These are phyloP conservation scores for Sinocyclocheilus anshuiensis DNA, from an alignment of 2,113 vertebrate species.

Conservation along the genomic window DNA sequence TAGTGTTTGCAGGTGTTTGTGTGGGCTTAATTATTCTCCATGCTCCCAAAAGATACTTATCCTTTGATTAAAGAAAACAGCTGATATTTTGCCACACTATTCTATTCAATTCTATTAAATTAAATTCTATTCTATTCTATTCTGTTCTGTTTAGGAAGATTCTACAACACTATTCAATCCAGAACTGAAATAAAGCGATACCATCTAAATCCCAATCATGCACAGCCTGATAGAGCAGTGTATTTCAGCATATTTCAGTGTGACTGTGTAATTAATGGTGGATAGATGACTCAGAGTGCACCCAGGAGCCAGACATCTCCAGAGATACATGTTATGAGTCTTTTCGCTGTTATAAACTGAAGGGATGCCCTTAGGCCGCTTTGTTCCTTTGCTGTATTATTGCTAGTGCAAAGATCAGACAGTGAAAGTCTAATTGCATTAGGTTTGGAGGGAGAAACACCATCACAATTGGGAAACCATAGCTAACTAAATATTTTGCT, in stretches of 20 bases:
- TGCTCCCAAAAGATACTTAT: background rate
- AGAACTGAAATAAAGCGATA: slow-evolving; percentile 6
- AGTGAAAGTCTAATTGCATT: slow-evolving; percentile 34
- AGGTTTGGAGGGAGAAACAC: background rate
- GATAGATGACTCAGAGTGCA: slow-evolving; percentile 32
- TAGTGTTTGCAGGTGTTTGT: background rate
- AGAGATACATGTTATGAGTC: slow-evolving; percentile 19
- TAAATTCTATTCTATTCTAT: background rate
- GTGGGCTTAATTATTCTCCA: slow-evolving; percentile 18
- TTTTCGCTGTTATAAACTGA: slow-evolving; percentile 31
- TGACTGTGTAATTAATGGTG: slow-evolving; percentile 35
- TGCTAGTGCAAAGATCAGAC: slow-evolving; percentile 37
- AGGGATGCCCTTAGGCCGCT: slow-evolving; percentile 5
- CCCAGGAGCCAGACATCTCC: slow-evolving; percentile 31
- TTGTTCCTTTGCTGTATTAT: slow-evolving; percentile 20
- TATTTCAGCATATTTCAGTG: slow-evolving; percentile 24
- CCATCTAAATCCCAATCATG: background rate
- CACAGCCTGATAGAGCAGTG: background rate
- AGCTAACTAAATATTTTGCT: slow-evolving; percentile 6
- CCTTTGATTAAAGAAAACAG: slow-evolving; percentile 17
- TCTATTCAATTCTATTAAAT: slow-evolving; percentile 1
- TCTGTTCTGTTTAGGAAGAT: background rate
- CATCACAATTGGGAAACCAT: slow-evolving; percentile 17
- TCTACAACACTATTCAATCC: background rate
- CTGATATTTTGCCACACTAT: background rate